Evolutionary conservation across 2,113 vertebrate species (phyloP).

Genomic region (Mus pahari): DNA sequence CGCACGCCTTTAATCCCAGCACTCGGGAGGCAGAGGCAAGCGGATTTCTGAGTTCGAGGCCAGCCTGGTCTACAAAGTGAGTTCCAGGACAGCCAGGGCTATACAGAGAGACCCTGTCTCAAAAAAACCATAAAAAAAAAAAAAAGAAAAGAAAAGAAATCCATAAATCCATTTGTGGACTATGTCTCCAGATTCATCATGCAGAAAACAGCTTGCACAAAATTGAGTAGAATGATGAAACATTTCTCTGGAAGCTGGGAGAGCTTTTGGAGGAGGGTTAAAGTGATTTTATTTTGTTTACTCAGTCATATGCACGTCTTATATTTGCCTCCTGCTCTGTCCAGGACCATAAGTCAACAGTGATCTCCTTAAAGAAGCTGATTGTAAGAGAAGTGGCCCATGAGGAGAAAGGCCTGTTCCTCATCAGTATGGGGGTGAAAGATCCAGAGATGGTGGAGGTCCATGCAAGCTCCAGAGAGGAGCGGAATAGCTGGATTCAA

Average conservation of each 20-base stretch:
- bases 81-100: too few species aligned
- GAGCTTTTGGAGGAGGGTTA: too few species aligned
- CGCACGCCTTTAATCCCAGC: too few species aligned
- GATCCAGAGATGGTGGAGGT: constrained; percentile 98
- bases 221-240: not conserved
- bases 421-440: constrained; percentile 93
- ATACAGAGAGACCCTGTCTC: too few species aligned
- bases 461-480: constrained; percentile 94
- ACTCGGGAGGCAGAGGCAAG: too few species aligned
- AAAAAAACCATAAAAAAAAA: too few species aligned
- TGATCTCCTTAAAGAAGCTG: constrained; percentile 97
- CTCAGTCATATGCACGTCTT: not conserved
- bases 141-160: too few species aligned
- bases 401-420: constrained; percentile 97
- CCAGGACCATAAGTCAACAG: constrained; percentile 97
- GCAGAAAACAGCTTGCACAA: constrained; percentile 11
- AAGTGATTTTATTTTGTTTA: not conserved
- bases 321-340: not conserved
- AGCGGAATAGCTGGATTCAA: constrained; percentile 96
- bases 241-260: not conserved
- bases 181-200: not conserved
- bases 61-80: too few species aligned
- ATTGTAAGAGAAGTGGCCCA: constrained; percentile 98
- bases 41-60: too few species aligned
- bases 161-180: constrained; percentile 15